Evolutionary conservation across 2,113 vertebrate genomes (phyloP).

Genomic region (Myotis davidii): DNA sequence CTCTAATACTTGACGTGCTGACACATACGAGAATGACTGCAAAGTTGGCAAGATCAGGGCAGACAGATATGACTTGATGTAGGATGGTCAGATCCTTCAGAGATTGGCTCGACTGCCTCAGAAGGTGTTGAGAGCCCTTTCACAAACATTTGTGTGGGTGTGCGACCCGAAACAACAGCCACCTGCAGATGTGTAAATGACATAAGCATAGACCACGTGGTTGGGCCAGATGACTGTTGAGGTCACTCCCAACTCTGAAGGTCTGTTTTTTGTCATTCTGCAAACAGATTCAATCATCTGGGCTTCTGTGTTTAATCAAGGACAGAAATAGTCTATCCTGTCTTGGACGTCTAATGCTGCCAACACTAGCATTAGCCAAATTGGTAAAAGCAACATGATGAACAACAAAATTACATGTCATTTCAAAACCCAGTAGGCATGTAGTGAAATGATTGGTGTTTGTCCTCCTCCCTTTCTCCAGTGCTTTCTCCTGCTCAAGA

Average conservation of each 20-base stretch:
- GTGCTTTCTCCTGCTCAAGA: slow-evolving; percentile 90
- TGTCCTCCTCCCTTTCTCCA: slow-evolving; percentile 67
- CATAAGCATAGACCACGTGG: not conserved
- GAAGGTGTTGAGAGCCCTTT: not conserved
- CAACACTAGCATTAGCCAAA: not conserved
- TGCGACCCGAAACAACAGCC: not conserved
- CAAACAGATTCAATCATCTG: slow-evolving; percentile 3
- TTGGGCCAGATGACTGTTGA: not conserved
- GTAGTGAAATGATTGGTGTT: not conserved
- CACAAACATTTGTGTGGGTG: not conserved
- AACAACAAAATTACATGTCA: not conserved
- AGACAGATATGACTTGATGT: not conserved
- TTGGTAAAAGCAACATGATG: not conserved
- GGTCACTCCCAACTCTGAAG: not conserved
- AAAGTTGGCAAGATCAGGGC: not conserved
- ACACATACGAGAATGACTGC: not conserved
- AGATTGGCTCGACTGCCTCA: not conserved
- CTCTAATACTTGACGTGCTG: not conserved
- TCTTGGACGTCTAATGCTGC: not conserved
- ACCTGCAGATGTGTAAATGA: not conserved
- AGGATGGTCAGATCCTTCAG: not conserved
- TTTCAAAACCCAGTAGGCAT: not conserved
- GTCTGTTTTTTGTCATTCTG: not conserved
- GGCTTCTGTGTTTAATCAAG: slow-evolving; percentile 7
- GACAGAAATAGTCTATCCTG: not conserved